Evolutionary conservation across 53 echinoderm and acorn worm species (phyloP).

Genomic region (Holothuria leucospilota): DNA sequence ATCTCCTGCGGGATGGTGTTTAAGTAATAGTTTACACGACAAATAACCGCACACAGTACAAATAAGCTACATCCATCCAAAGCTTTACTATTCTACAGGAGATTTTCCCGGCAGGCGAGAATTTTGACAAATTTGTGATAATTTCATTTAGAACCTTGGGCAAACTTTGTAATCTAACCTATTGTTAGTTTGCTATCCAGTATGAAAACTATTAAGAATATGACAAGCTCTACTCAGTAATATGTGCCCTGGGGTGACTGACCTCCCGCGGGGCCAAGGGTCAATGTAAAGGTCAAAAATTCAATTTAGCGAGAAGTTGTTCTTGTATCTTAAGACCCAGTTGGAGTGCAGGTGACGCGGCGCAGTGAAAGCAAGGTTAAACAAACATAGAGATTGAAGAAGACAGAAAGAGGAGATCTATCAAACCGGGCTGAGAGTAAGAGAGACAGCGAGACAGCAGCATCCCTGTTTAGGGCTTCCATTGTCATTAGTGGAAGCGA

Average conservation of each 20-base stretch:
- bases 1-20: slow-evolving; percentile 33
- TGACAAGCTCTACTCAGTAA: slow-evolving; percentile 38
- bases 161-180: slow-evolving; percentile 52
- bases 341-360: slow-evolving; percentile 49
- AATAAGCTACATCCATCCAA: slow-evolving; percentile 41
- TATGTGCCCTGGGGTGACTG: slow-evolving; percentile 36
- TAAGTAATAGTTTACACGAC: slow-evolving; percentile 47
- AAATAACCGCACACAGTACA: slow-evolving; percentile 39
- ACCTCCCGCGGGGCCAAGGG: slow-evolving; percentile 52
- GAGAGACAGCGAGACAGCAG: too few relatives aligned
- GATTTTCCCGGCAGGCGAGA: slow-evolving; percentile 38
- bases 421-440: too few relatives aligned
- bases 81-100: background rate
- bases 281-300: slow-evolving; percentile 50
- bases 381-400: slow-evolving; percentile 27
- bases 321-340: slow-evolving; percentile 40
- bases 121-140: slow-evolving; percentile 52
- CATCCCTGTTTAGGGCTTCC: too few relatives aligned
- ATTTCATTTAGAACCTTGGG: slow-evolving; percentile 46
- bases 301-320: slow-evolving; percentile 47
- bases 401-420: too few relatives aligned
- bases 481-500: too few relatives aligned
- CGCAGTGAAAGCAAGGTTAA: slow-evolving; percentile 49
- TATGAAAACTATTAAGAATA: slow-evolving; percentile 43
- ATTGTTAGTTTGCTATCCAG: slow-evolving; percentile 45